These are phyloP conservation scores for Aythya fuligula DNA, from an alignment of 2,797 vertebrate genomes.

Conservation along the genomic window DNA sequence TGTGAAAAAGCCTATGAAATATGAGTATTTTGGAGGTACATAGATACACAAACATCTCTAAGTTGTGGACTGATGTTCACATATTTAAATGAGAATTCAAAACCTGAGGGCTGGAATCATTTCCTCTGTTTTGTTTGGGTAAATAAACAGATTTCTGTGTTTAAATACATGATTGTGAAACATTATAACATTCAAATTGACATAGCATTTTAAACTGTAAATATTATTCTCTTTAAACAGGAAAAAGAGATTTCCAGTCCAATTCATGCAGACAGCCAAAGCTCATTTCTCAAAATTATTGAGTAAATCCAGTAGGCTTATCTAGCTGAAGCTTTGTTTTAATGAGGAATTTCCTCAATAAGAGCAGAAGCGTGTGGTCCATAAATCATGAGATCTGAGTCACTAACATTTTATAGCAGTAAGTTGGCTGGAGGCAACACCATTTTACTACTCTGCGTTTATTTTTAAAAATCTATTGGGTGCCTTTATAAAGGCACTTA, in stretches of 20 bases:
- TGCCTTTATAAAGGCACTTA: neutral
- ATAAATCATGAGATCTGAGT: neutral
- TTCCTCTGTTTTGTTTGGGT: slow-evolving; percentile 87
- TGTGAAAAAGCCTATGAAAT: slow-evolving; percentile 88
- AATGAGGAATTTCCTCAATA: slow-evolving; percentile 15
- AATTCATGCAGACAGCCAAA: neutral
- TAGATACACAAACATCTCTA: slow-evolving; percentile 83
- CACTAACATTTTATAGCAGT: neutral
- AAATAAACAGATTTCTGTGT: slow-evolving; percentile 89
- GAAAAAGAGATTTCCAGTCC: neutral
- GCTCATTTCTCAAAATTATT: neutral
- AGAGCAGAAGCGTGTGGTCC: neutral
- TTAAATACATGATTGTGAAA: slow-evolving; percentile 79
- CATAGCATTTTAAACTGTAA: neutral
- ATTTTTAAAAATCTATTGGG: neutral
- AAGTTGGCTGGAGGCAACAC: neutral
- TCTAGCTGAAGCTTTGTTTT: neutral
- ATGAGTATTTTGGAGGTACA: slow-evolving; percentile 87
- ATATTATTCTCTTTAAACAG: neutral
- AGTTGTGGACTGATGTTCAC: slow-evolving; percentile 82
- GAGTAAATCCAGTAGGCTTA: neutral
- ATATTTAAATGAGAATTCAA: slow-evolving; percentile 83
- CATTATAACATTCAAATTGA: slow-evolving; percentile 41
- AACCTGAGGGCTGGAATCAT: slow-evolving; percentile 85
- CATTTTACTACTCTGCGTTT: neutral